phyloP scores from a whole-genome alignment of 1,140 invertebrate species.

The Hirudo medicinalis region DNA sequence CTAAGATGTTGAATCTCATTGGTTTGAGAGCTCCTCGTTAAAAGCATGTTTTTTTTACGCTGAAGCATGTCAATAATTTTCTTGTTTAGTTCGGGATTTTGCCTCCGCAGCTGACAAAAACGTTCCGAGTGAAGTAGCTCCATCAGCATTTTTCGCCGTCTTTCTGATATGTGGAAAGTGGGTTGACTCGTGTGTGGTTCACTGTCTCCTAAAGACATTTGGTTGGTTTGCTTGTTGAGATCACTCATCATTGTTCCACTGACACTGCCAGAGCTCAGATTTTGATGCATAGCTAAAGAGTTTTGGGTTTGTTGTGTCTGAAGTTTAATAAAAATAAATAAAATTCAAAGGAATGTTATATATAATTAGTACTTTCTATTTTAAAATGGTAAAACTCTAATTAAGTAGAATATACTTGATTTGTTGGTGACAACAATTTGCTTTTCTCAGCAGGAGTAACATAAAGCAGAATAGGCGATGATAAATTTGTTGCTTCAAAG shows the following conservation, averaged over 20 bases:
- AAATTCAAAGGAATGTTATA: too few relatives aligned
- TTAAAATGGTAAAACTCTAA: too few relatives aligned
- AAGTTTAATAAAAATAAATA: neutral
- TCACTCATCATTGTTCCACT: neutral
- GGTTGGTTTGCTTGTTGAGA: neutral
- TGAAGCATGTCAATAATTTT: slow-evolving; percentile 5
- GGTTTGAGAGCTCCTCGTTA: neutral
- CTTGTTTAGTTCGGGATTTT: slow-evolving; percentile 4
- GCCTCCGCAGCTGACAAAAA: slow-evolving; percentile 1
- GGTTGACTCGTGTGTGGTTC: neutral
- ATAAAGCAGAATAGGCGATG: too few relatives aligned
- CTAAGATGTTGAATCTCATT: neutral
- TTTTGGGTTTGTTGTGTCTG: slow-evolving; percentile 6
- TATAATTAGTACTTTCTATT: too few relatives aligned
- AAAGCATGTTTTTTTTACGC: slow-evolving; percentile 2
- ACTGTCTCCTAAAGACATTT: neutral
- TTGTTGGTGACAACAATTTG: too few relatives aligned
- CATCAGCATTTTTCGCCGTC: neutral
- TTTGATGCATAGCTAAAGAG: neutral
- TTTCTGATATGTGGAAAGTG: neutral
- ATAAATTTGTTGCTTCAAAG: too few relatives aligned
- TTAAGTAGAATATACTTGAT: too few relatives aligned
- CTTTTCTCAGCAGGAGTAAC: too few relatives aligned
- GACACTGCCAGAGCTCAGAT: neutral
- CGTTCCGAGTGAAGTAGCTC: neutral